Conservation (phyloP, 2,797 vertebrate species). For the Heteromormyrus szaboi region DNA sequence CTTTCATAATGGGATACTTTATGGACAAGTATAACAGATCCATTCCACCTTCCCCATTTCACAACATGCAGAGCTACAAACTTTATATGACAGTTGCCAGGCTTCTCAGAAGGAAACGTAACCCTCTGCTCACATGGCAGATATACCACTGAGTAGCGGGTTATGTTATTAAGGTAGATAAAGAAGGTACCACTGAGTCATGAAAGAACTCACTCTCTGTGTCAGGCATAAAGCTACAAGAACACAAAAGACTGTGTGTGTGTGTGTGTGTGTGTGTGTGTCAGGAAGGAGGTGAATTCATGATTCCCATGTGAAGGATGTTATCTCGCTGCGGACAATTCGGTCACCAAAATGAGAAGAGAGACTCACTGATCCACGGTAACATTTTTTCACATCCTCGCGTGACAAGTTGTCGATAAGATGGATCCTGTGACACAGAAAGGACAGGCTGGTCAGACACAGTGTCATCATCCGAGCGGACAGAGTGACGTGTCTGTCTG, state of each 20-base stretch:
- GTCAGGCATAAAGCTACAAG: background rate
- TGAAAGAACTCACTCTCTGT: background rate
- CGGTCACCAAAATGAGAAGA: background rate
- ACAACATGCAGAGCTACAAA: background rate
- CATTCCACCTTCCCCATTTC: background rate
- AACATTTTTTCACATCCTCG: slow-evolving; percentile 65
- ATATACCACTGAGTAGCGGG: background rate
- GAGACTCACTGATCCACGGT: slow-evolving; percentile 59
- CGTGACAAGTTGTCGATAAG: slow-evolving; percentile 58
- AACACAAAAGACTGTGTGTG: background rate
- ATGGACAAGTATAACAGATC: background rate
- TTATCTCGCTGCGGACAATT: background rate
- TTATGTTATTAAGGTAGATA: background rate
- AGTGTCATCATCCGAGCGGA: background rate
- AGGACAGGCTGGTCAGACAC: background rate
- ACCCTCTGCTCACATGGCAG: background rate
- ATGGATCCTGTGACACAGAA: slow-evolving; percentile 48
- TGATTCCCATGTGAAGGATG: background rate
- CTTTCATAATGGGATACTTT: background rate
- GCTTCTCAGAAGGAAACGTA: background rate
- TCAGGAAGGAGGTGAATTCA: background rate
- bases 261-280: background rate
- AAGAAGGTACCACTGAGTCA: background rate
- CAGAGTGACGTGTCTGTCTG: background rate
- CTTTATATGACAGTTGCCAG: background rate